Evolutionary conservation across 2,888 invertebrate species (phyloP), one percentile per base, ranked within the genome.

Genomic region (Reticulitermes lucifugus): DNA sequence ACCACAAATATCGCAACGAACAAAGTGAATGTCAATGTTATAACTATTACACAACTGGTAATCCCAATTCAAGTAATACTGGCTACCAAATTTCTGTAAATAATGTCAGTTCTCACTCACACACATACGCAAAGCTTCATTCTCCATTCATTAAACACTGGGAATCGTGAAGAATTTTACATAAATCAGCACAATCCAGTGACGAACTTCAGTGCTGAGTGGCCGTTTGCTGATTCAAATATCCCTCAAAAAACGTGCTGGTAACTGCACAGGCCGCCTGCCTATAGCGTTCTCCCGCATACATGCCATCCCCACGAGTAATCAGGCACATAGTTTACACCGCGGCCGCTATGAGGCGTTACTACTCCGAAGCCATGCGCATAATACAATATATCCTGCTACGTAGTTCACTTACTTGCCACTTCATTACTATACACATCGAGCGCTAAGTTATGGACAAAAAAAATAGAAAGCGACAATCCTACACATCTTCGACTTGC

Each of bases 261-360:
- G 0, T n/a, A 25, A 65, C 65, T 14, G 65, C 65, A 65, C 65
- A 5, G 65, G n/a, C 9, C 25, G 65, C 65, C 12, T 10, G 65
- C 65, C 25, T 65, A 6, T 65, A 6, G 65, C 65, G n/a, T 65
- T 65, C 65, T 65, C 65, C 65, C 4, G 65, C 65, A 65, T 5
- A 65, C n/a, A 65, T 65, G 65, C 65, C 65, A n/a, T 65, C n/a
- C 65, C 25, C n/a, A 65, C 65, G n/a, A 65, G 65, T 65, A n/a
- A 65, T 25, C 65, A n/a, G 3, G 9, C n/a, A 65, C n/a, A 25
- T 25, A 25, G 65, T 65, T 65, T n/a, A 65, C 65, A 65, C 0
- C 25, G 2, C 65, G 65, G 65, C 65, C 25, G 25, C 65, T 65
- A 25, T 9, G 25, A 65, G 65, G 25, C 65, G 65, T 25, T 65